Conservation (phyloP, 2,888 invertebrate species). For the Tenthredo mesomela region DNA sequence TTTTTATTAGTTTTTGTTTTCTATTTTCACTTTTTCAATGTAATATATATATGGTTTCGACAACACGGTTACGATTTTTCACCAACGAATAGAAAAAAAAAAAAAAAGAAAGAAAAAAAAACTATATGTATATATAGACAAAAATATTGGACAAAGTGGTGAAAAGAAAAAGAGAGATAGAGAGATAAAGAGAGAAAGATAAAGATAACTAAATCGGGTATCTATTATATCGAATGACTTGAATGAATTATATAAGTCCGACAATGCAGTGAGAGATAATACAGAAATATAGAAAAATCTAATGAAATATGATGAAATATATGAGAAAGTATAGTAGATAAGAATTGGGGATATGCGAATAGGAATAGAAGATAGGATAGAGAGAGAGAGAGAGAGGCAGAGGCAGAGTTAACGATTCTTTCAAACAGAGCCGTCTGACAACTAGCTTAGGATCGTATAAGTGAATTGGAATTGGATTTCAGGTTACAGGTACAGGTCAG, state of each 20-base stretch:
- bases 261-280: not conserved
- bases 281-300: not conserved
- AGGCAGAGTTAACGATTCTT: not conserved
- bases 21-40: not conserved
- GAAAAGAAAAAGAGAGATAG: not conserved
- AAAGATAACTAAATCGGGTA: not conserved
- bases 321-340: no score
- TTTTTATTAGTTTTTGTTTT: not conserved
- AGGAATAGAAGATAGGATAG: not conserved
- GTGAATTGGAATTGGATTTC: not conserved
- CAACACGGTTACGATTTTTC: not conserved
- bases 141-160: not conserved
- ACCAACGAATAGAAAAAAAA: not conserved
- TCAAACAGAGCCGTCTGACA: not conserved
- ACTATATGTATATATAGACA: not conserved
- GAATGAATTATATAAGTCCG: conserved; percentile 3
- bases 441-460: not conserved
- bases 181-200: not conserved
- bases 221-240: not conserved
- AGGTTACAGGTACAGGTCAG: not conserved
- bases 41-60: not conserved
- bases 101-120: no score
- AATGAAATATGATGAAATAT: not conserved
- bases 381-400: no score
- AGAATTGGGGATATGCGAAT: not conserved